Evolutionary conservation across 2,888 invertebrate genomes (phyloP).

Genomic region (Acronicta psi): DNA sequence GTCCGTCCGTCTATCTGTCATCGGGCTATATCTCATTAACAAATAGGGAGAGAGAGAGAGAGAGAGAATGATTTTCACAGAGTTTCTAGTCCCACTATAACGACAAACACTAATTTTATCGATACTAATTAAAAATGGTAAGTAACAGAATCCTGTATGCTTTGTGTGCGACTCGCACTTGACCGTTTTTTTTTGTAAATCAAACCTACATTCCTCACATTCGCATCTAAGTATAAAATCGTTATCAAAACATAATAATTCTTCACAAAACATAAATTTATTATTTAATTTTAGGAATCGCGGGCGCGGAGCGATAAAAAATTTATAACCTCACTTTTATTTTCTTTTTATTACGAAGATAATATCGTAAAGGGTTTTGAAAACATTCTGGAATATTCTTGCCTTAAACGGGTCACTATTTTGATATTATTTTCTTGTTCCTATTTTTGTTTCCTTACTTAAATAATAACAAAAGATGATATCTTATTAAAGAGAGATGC

Average conservation of each 20-base stretch:
- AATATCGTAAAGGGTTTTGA: constrained; percentile 44
- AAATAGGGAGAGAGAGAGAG: too few species aligned
- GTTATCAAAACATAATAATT: constrained; percentile 32
- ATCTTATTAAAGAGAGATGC: too few species aligned
- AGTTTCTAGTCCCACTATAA: too few species aligned
- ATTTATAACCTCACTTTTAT: constrained; percentile 53
- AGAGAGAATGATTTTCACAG: too few species aligned
- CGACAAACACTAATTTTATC: too few species aligned
- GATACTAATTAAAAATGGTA: too few species aligned
- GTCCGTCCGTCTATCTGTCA: too few species aligned
- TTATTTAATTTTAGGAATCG: constrained; percentile 55
- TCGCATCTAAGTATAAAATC: constrained; percentile 6
- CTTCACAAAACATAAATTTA: constrained; percentile 48
- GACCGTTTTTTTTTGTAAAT: too few species aligned
- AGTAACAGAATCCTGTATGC: too few species aligned
- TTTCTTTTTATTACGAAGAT: constrained; percentile 53
- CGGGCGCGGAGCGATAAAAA: constrained; percentile 46
- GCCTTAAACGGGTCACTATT: constrained; percentile 35
- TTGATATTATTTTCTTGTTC: constrained; percentile 24
- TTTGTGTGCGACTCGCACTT: too few species aligned
- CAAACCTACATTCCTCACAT: background rate
- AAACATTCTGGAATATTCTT: constrained; percentile 33
- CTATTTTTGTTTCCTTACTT: background rate
- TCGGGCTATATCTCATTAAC: too few species aligned
- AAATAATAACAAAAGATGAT: constrained; percentile 1